phyloP scores from a whole-genome alignment of 2,113 vertebrate genomes.

The Ptyas mucosa region DNA sequence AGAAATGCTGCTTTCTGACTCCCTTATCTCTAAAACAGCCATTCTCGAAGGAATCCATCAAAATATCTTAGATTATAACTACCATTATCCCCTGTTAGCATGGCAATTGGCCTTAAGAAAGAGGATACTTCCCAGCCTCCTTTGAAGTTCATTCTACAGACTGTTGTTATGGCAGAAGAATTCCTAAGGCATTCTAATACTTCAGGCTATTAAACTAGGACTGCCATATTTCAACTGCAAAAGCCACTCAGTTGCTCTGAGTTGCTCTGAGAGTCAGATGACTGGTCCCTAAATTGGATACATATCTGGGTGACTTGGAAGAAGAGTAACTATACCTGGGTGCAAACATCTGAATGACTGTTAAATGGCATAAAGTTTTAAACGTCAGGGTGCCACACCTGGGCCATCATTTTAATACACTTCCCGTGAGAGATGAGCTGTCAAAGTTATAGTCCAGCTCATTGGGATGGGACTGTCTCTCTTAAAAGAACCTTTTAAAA shows the following conservation, averaged over 20 bases:
- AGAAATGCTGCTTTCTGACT: background rate
- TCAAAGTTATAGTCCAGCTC: background rate
- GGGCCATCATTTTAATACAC: background rate
- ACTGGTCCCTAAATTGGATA: background rate
- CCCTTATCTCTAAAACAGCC: background rate
- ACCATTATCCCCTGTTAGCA: background rate
- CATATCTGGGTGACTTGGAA: background rate
- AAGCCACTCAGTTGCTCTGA: background rate
- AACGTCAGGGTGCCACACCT: background rate
- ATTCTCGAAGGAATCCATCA: background rate
- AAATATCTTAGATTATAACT: background rate
- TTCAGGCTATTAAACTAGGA: background rate
- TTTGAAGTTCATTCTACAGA: background rate
- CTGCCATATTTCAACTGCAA: background rate
- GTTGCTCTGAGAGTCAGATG: background rate
- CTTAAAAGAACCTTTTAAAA: background rate
- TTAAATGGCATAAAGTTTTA: background rate
- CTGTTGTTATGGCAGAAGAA: background rate
- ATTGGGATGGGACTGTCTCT: background rate
- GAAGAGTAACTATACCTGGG: background rate
- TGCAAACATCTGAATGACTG: background rate
- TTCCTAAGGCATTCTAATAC: background rate
- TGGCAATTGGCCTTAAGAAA: background rate
- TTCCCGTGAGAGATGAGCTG: background rate
- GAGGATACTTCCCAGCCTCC: background rate